phyloP scores from a whole-genome alignment of 2,113 vertebrate species.

The Furnarius figulus region DNA sequence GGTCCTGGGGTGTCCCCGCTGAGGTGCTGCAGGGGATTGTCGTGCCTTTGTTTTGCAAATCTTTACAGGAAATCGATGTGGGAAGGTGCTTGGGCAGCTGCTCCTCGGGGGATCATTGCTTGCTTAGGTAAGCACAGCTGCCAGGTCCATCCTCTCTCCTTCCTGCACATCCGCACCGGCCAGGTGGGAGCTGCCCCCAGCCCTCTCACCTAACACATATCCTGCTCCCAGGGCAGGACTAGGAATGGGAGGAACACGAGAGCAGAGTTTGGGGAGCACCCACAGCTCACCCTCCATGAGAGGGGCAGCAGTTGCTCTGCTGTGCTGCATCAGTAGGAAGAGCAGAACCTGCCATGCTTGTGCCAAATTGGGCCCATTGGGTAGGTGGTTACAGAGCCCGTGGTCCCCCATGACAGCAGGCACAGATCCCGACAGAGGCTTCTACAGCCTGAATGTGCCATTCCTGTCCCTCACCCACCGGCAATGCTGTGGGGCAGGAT shows the following conservation, averaged over 20 bases:
- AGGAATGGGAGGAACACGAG: accelerated
- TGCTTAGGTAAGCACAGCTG: slow-evolving; percentile 83
- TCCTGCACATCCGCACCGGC: not conserved
- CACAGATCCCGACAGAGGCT: not conserved
- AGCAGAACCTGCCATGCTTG: not conserved
- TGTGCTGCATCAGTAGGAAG: not conserved
- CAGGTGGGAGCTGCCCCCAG: not conserved
- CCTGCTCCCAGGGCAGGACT: not conserved
- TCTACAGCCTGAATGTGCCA: not conserved
- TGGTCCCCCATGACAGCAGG: not conserved
- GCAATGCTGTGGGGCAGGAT: not conserved
- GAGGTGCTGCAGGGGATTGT: slow-evolving; percentile 57
- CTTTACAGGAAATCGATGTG: slow-evolving; percentile 86
- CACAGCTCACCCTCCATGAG: not conserved
- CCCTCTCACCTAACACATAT: accelerated
- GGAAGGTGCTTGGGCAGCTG: slow-evolving; percentile 86
- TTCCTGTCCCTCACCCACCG: not conserved
- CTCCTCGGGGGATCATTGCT: slow-evolving; percentile 79
- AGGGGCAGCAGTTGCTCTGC: not conserved
- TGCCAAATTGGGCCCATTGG: not conserved
- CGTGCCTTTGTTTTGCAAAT: slow-evolving; percentile 86
- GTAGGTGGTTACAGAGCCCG: not conserved
- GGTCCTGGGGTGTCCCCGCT: slow-evolving; percentile 4
- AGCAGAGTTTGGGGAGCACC: not conserved
- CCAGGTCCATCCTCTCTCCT: not conserved